Evolutionary conservation across 2,797 vertebrate genomes (phyloP), one percentile per base, ranked within the genome.

Genomic region (Scarus forsteni): DNA sequence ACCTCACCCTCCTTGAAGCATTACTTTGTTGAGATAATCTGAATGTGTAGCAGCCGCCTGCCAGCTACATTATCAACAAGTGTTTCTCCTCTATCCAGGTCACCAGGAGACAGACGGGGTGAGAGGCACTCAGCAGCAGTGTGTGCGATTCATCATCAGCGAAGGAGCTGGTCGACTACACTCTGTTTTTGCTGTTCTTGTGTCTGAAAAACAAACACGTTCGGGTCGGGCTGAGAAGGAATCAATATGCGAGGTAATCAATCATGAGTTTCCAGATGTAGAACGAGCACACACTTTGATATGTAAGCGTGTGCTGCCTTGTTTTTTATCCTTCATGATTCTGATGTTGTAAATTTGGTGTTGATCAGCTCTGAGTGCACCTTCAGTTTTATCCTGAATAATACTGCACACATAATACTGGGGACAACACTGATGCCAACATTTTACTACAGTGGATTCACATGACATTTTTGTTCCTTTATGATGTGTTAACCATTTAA

Each of bases 161-260:
- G 70, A 70, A 48, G 64, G 64, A 81, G 75, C 77, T 70, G 85
- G 85, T 88, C 73, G 60, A 77, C 73, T 60, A 73, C 48, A 3
- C 51, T 64, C 44, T 63, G 76, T 52, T 69, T 48, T 44, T 66
- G 75, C 9, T 39, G 27, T 39, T 7, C 38, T 39, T 27, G 27
- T 70, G 76, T 86, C 83, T 89, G 81, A 63, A 65, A 75, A 81
- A 78, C 73, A 80, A 75, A 66, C 7, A 9, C 2, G n/a, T 11
- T 40, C 63, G 44, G 55, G 53, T 69, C 49, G 42, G 57, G 27
- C 39, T 8, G 42, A 50, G 58, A 43, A 73, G 62, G 75, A 65
- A 78, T 67, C 15, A 63, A 69, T 62, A 27, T 59, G 62, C 62
- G 55, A 63, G 44, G 35, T 60, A 48, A 82, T 67, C 39, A 69